Evolutionary conservation across 1,140 invertebrate species (phyloP).

Genomic region (Hermatobates lingyangjiaoensis): DNA sequence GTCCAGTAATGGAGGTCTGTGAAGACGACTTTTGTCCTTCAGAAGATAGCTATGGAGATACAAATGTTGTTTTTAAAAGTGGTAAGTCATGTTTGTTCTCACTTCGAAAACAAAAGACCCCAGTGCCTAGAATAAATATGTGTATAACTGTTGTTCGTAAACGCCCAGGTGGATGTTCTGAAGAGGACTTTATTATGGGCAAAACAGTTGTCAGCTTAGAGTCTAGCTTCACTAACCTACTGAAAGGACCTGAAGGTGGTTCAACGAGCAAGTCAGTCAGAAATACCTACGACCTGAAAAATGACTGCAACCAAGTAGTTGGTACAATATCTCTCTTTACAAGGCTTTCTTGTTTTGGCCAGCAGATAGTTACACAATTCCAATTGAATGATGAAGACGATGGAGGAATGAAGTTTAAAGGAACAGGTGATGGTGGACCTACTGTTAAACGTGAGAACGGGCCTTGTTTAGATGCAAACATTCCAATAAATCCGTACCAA

Average conservation of each 20-base stretch:
- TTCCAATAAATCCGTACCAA: not conserved
- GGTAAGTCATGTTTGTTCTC: slow-evolving; percentile 30
- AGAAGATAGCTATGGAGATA: slow-evolving; percentile 15
- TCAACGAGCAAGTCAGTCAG: slow-evolving; percentile 28
- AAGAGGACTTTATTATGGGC: slow-evolving; percentile 21
- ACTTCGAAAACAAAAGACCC: slow-evolving; percentile 13
- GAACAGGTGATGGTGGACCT: slow-evolving; percentile 1
- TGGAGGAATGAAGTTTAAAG: slow-evolving; percentile 25
- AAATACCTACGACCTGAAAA: slow-evolving; percentile 32
- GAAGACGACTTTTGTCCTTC: slow-evolving; percentile 19
- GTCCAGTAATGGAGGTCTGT: slow-evolving; percentile 23
- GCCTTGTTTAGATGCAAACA: not conserved
- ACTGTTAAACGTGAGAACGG: not conserved
- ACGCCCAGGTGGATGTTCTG: not conserved
- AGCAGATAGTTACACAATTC: slow-evolving; percentile 42
- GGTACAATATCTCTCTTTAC: slow-evolving; percentile 32
- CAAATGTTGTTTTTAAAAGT: slow-evolving; percentile 22
- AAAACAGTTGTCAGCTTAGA: slow-evolving; percentile 20
- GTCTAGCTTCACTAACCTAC: slow-evolving; percentile 20
- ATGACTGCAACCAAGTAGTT: slow-evolving; percentile 25
- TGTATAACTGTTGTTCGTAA: not conserved
- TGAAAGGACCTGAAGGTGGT: slow-evolving; percentile 14
- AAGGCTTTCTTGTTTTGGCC: slow-evolving; percentile 40
- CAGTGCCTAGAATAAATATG: not conserved
- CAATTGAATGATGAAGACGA: slow-evolving; percentile 25